These are phyloP conservation scores for Tineola bisselliella DNA, from an alignment of 2,888 invertebrate species.

Conservation along the genomic window DNA sequence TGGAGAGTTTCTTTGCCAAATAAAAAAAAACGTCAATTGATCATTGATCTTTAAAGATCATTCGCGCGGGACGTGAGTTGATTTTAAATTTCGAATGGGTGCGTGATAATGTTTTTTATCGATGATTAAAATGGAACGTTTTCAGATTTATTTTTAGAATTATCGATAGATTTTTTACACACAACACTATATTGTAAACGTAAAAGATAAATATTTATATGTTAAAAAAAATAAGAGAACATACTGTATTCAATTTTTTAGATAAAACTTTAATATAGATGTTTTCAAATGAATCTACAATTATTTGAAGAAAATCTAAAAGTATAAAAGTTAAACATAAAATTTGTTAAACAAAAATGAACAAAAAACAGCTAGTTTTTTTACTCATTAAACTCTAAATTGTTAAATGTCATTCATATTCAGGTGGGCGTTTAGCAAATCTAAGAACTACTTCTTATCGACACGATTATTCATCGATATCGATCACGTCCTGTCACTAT, in stretches of 20 bases:
- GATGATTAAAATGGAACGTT: not conserved
- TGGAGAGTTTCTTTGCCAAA: not conserved
- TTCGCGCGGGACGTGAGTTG: constrained; percentile 5
- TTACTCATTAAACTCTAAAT: too few relatives aligned
- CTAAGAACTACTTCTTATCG: not conserved
- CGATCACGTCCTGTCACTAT: not conserved
- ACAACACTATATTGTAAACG: not conserved
- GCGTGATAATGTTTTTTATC: constrained; percentile 6
- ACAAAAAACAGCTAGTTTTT: too few relatives aligned
- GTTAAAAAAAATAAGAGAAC: too few relatives aligned
- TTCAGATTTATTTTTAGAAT: not conserved
- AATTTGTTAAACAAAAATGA: too few relatives aligned
- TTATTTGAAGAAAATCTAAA: too few relatives aligned
- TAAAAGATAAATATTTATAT: too few relatives aligned
- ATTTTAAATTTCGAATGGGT: not conserved
- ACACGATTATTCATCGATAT: not conserved
- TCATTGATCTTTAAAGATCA: constrained; percentile 3
- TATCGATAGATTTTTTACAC: not conserved
- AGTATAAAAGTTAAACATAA: too few relatives aligned
- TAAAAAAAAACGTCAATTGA: constrained; percentile 4
- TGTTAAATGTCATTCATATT: not conserved
- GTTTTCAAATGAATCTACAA: too few relatives aligned
- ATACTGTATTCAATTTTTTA: too few relatives aligned
- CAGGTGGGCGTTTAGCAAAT: not conserved
- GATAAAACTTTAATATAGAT: too few relatives aligned